Evolutionary conservation across 2,797 vertebrate genomes (phyloP).

Genomic region (Cirrhinus mrigala): DNA sequence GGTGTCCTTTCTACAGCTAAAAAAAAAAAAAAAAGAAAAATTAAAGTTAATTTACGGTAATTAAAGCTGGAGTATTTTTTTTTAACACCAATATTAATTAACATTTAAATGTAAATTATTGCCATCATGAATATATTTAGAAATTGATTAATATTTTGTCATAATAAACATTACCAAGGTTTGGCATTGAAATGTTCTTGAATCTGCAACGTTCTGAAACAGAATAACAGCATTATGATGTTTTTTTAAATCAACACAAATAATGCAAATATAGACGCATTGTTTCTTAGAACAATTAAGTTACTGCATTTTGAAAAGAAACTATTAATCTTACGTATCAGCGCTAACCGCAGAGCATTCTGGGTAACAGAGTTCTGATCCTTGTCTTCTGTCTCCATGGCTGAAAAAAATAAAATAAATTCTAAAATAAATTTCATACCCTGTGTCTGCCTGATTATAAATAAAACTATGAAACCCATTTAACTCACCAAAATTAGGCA

Average conservation of each 20-base stretch:
- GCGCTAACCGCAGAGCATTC: background rate
- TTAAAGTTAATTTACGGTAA: background rate
- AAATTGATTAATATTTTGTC: background rate
- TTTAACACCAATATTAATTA: background rate
- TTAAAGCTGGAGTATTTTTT: background rate
- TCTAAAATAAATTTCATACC: fast-evolving
- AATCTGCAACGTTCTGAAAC: background rate
- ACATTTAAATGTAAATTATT: background rate
- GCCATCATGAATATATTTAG: background rate
- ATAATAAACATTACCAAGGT: background rate
- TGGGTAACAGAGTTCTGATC: background rate
- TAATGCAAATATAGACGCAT: too few species aligned
- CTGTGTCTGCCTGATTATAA: background rate
- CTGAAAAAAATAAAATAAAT: background rate
- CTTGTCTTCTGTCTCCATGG: too few species aligned
- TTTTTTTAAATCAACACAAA: too few species aligned
- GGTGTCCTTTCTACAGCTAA: background rate
- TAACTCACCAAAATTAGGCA: background rate
- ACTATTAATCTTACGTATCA: background rate
- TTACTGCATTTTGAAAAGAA: background rate
- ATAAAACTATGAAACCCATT: background rate
- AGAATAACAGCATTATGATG: background rate
- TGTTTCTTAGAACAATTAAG: too few species aligned
- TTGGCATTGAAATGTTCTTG: background rate
- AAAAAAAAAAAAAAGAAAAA: background rate